A percentile compares a stretch with the other conserved stretches of the same genome.
These are phyloP conservation scores for Dicerorhinus sumatrensis DNA, from an alignment of 2,113 vertebrate species.

Conservation along the genomic window DNA sequence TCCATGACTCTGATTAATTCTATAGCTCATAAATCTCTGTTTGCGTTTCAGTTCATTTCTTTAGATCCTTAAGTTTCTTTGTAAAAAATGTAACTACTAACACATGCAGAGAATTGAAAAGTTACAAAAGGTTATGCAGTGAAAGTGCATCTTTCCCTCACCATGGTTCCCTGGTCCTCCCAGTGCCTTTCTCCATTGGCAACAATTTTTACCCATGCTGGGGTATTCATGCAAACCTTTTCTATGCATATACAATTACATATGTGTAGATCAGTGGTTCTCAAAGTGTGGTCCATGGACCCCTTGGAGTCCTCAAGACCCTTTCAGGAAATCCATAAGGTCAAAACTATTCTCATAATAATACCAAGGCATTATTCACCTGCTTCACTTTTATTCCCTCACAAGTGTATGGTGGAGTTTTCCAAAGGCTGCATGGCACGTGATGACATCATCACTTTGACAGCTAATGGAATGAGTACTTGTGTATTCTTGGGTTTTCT, in stretches of 20 bases:
- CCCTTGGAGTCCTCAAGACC: neutral
- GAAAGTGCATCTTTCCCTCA: constrained; percentile 13
- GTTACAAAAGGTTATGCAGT: neutral
- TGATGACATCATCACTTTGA: neutral
- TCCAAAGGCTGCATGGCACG: neutral
- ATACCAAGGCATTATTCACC: neutral
- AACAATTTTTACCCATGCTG: neutral
- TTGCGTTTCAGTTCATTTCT: constrained; percentile 62
- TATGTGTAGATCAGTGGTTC: neutral
- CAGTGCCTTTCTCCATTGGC: neutral
- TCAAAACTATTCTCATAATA: constrained; percentile 3
- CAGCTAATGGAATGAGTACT: neutral
- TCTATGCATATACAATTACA: neutral
- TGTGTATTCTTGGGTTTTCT: constrained; percentile 16
- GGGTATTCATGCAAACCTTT: neutral
- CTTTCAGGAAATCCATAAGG: neutral
- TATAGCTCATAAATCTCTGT: constrained; percentile 69
- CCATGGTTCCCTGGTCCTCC: neutral
- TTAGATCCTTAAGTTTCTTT: constrained; percentile 51
- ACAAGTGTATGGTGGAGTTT: neutral
- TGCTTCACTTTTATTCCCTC: neutral
- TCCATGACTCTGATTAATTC: constrained; percentile 69
- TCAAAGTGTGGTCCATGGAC: neutral
- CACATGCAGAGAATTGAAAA: constrained; percentile 52
- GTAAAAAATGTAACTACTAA: constrained; percentile 49